A percentile compares a stretch with the other conserved stretches of the same genome.
Evolutionary conservation across 1,140 invertebrate genomes (phyloP).

Genomic region (Acarapis woodi): DNA sequence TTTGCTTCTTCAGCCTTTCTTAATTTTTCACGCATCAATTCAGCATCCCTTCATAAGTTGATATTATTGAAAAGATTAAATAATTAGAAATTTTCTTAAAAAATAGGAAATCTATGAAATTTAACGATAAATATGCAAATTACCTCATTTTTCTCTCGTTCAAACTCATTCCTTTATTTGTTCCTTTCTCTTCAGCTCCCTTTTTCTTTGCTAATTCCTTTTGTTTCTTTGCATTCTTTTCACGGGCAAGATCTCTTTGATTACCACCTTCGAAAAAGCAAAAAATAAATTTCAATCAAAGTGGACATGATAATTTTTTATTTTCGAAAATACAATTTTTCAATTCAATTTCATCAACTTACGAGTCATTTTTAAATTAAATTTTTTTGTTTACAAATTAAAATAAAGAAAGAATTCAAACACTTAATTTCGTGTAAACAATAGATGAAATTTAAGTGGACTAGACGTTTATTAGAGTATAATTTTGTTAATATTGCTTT

Average conservation of each 20-base stretch:
- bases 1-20: slow-evolving; percentile 11
- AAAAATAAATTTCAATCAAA: too few species aligned
- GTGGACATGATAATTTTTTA: too few species aligned
- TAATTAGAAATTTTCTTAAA: slow-evolving; percentile 4
- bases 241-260: slow-evolving; percentile 50
- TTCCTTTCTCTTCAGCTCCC: slow-evolving; percentile 30
- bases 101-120: neutral
- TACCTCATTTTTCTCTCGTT: slow-evolving; percentile 12
- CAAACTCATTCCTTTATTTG: slow-evolving; percentile 27
- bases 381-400: too few species aligned
- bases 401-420: too few species aligned
- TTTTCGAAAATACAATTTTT: too few species aligned
- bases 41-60: slow-evolving; percentile 40
- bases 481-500: too few species aligned
- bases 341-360: too few species aligned
- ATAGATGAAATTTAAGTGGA: too few species aligned
- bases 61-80: too few species aligned
- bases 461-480: too few species aligned
- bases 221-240: slow-evolving; percentile 47
- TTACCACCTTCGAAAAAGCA: slow-evolving; percentile 37
- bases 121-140: neutral
- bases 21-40: slow-evolving; percentile 47
- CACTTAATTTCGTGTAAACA: too few species aligned
- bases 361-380: too few species aligned
- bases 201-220: slow-evolving; percentile 33